Percentiles rank a stretch among this genome's conserved stretches.
Evolutionary conservation across 2,113 vertebrate species (phyloP).

Genomic region (Ploceus nigricollis): DNA sequence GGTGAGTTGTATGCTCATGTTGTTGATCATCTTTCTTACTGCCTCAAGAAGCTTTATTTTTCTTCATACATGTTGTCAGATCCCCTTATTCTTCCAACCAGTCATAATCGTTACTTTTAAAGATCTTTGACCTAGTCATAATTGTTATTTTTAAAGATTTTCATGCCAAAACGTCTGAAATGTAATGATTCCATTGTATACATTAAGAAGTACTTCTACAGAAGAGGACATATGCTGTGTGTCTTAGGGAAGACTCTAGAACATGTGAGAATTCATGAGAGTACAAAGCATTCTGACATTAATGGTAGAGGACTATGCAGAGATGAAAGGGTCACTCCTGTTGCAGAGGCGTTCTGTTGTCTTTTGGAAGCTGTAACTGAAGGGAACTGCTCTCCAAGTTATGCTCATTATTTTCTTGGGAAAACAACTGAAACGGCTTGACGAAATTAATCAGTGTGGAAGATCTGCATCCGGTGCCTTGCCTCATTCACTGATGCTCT

Average conservation of each 20-base stretch:
- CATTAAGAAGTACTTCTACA: fast-evolving
- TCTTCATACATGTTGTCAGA: not conserved
- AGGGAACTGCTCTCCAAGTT: not conserved
- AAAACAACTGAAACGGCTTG: not conserved
- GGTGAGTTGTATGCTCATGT: not conserved
- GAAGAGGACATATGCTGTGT: not conserved
- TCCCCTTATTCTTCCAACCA: not conserved
- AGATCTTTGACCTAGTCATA: not conserved
- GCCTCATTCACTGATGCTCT: not conserved
- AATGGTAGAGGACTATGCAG: not conserved
- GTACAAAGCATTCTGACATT: not conserved
- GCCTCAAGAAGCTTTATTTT: not conserved
- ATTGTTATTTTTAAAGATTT: not conserved
- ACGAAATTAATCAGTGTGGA: not conserved
- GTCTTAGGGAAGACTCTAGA: not conserved
- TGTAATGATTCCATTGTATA: not conserved
- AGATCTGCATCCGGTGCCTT: not conserved
- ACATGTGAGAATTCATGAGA: fast-evolving
- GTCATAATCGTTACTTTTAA: not conserved
- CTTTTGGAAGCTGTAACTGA: not conserved
- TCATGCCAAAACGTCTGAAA: not conserved
- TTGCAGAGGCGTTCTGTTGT: not conserved
- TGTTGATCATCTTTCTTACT: not conserved
- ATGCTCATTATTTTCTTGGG: not conserved
- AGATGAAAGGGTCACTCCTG: not conserved